Conservation (phyloP, 2,797 vertebrate species). For the Anas bernieri region DNA sequence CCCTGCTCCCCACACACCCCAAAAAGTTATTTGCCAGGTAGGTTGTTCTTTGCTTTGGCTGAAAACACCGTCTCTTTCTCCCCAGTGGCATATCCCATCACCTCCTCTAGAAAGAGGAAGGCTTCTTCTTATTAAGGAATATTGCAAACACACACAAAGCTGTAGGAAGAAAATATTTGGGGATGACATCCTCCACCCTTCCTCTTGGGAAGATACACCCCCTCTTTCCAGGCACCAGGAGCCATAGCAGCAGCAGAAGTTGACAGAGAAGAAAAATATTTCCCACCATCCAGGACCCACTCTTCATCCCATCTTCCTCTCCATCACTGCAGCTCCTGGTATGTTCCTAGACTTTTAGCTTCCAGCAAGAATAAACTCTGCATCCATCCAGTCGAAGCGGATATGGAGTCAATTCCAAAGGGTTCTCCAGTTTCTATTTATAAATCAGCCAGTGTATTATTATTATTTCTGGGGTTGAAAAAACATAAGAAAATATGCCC, state of each 20-base stretch:
- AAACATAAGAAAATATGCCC: neutral
- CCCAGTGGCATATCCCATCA: neutral
- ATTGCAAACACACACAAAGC: fast-evolving
- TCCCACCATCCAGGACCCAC: neutral
- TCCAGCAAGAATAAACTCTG: neutral
- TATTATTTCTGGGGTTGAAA: neutral
- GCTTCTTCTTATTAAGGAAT: neutral
- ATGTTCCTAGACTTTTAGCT: neutral
- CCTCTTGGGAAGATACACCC: neutral
- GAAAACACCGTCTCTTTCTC: neutral
- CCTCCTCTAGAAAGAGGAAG: neutral
- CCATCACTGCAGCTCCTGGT: neutral
- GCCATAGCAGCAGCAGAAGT: fast-evolving
- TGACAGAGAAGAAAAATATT: neutral
- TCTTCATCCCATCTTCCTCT: neutral
- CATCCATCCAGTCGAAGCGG: neutral
- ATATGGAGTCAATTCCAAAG: neutral
- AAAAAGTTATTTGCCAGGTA: neutral
- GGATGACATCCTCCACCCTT: neutral
- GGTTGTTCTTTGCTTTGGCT: fast-evolving
- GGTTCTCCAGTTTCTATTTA: slow-evolving; percentile 34
- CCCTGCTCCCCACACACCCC: neutral
- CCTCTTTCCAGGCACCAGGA: neutral
- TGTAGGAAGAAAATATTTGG: neutral
- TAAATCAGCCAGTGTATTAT: neutral